phyloP scores from a whole-genome alignment of 2,888 invertebrate species.

The Drosophila quinaria region DNA sequence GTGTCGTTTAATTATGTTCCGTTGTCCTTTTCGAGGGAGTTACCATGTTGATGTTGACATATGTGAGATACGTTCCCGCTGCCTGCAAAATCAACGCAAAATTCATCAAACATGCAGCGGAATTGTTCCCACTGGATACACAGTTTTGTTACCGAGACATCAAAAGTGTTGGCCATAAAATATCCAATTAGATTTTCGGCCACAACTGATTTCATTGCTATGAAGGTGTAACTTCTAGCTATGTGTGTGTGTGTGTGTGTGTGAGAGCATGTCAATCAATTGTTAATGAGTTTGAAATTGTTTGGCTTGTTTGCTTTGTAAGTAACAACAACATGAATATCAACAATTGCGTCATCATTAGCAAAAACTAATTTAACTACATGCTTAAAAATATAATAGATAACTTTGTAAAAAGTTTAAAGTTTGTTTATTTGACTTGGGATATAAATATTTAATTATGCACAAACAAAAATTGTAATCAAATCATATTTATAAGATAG shows the following conservation, averaged over 20 bases:
- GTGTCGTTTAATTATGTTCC: constrained; percentile 79
- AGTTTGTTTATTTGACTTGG: background rate
- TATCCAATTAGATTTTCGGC: constrained; percentile 78
- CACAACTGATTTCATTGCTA: constrained; percentile 60
- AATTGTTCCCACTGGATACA: constrained; percentile 67
- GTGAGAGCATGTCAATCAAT: constrained; percentile 74
- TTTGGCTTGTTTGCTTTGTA: constrained; percentile 49
- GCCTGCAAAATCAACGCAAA: constrained; percentile 51
- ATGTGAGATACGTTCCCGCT: constrained; percentile 42
- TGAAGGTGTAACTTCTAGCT: constrained; percentile 25
- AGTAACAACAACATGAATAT: constrained; percentile 2
- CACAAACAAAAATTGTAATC: too few species aligned
- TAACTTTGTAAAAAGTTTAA: constrained; percentile 6
- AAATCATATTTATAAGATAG: too few species aligned
- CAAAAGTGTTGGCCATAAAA: constrained; percentile 77
- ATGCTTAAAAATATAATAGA: constrained; percentile 20
- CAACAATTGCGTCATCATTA: constrained; percentile 18
- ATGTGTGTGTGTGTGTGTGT: constrained; percentile 23
- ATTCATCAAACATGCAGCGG: constrained; percentile 76
- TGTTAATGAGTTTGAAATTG: constrained; percentile 83
- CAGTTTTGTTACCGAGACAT: constrained; percentile 52
- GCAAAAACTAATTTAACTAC: constrained; percentile 45
- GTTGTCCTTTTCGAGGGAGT: constrained; percentile 58
- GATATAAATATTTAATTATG: background rate
- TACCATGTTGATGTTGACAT: constrained; percentile 58